Percentiles rank a stretch among this genome's conserved stretches.
Evolutionary conservation across 2,888 invertebrate genomes (phyloP).

Genomic region (Drosophila pegasa): DNA sequence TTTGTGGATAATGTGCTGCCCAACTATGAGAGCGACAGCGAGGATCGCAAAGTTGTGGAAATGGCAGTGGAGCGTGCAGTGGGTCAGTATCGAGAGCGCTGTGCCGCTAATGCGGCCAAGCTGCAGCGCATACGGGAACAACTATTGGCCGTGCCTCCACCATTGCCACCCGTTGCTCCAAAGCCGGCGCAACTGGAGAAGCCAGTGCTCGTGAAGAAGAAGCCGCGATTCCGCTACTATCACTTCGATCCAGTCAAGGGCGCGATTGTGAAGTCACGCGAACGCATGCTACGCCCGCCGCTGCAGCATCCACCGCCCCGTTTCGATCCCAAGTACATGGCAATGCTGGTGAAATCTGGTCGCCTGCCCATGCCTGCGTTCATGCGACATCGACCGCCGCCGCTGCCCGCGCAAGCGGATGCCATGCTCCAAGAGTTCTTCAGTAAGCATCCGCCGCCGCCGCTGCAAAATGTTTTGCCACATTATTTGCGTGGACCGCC

Average conservation of each 20-base stretch:
- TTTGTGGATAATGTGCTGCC: slow-evolving; percentile 82
- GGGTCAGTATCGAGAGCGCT: slow-evolving; percentile 63
- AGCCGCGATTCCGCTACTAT: slow-evolving; percentile 81
- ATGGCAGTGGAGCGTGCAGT: slow-evolving; percentile 71
- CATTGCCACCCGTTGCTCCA: slow-evolving; percentile 76
- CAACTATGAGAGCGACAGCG: slow-evolving; percentile 81
- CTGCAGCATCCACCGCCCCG: slow-evolving; percentile 73
- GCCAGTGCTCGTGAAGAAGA: slow-evolving; percentile 74
- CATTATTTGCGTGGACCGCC: slow-evolving; percentile 78
- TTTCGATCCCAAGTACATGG: slow-evolving; percentile 78
- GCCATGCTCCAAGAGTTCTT: slow-evolving; percentile 63
- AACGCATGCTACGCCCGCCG: slow-evolving; percentile 67
- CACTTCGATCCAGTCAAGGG: slow-evolving; percentile 82
- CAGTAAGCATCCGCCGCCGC: slow-evolving; percentile 60
- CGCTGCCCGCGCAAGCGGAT: slow-evolving; percentile 54
- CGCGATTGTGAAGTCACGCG: slow-evolving; percentile 80
- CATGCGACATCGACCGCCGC: slow-evolving; percentile 68
- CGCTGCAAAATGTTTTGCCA: slow-evolving; percentile 51
- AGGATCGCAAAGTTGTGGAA: slow-evolving; percentile 78
- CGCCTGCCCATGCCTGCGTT: slow-evolving; percentile 50
- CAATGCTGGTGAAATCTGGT: slow-evolving; percentile 60
- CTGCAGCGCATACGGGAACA: slow-evolving; percentile 47
- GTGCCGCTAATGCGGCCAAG: slow-evolving; percentile 48
- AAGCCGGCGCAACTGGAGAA: slow-evolving; percentile 76
- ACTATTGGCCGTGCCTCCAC: slow-evolving; percentile 55